Percentiles rank a stretch among this genome's conserved stretches.
These are phyloP conservation scores for Prosopocoilus inquinatus DNA, from an alignment of 2,888 invertebrate genomes.

Conservation along the genomic window DNA sequence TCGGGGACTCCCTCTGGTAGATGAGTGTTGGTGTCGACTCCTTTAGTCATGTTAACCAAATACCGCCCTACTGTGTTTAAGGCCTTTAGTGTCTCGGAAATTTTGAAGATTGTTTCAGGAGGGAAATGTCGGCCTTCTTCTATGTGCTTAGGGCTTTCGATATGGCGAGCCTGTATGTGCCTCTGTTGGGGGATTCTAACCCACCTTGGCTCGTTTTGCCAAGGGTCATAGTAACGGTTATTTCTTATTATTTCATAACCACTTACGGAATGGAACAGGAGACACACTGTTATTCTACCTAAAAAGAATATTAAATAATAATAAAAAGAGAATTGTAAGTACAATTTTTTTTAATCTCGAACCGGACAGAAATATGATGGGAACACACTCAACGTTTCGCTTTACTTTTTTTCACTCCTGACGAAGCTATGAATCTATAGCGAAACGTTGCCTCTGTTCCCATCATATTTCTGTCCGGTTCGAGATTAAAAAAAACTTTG, in stretches of 20 bases:
- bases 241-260: background rate
- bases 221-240: slow-evolving; percentile 27
- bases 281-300: background rate
- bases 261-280: background rate
- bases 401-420: too few species aligned
- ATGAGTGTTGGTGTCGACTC: slow-evolving; percentile 46
- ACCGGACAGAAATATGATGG: too few species aligned
- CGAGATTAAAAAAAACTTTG: too few species aligned
- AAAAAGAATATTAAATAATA: too few species aligned
- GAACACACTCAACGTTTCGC: too few species aligned
- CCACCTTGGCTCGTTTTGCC: slow-evolving; percentile 36
- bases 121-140: slow-evolving; percentile 45
- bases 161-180: slow-evolving; percentile 21
- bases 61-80: slow-evolving; percentile 84
- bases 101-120: slow-evolving; percentile 52
- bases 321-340: too few species aligned
- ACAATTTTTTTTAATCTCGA: too few species aligned
- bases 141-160: slow-evolving; percentile 26
- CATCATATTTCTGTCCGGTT: too few species aligned
- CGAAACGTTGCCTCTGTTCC: too few species aligned
- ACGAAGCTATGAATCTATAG: too few species aligned
- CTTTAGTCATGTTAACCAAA: slow-evolving; percentile 76
- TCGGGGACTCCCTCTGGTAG: slow-evolving; percentile 62
- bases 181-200: slow-evolving; percentile 35
- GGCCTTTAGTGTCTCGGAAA: slow-evolving; percentile 69